Base-by-base conservation (phyloP, 2,888 invertebrate species). In the Meliscaeva auricollis region DNA sequence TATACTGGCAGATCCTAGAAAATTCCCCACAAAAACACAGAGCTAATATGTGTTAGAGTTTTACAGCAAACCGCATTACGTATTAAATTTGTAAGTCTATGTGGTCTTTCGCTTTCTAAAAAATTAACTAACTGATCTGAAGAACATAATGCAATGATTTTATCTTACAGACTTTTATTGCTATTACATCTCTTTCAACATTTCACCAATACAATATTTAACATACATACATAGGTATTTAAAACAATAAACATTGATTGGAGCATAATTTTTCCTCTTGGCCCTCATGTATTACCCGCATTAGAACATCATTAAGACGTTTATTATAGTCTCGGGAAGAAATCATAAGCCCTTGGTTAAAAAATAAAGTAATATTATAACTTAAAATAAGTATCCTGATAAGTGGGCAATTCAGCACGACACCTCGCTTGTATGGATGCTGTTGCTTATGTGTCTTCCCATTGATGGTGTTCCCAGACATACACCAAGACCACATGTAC, bases 341-440 rank as follows among this genome's bases (percentile, higher is more conserved):
- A 30, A 17, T 15, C 20, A 52, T 26, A 41, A 74, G 58, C 41
- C 66, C 46, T 52, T 52, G 35, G 41, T 44, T n/a, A n/a, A 62
- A 32, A 26, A 64, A 68, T 50, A 74, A 62, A 54, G 50, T 72
- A 81, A 68, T 85, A 69, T 73, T 77, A 81, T 85, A 85, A 77
- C 69, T 85, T 85, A 44, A 85, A 85, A 77, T 85, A 77, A 85
- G 85, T 69, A 81, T 85, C 73, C 81, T 69, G 85, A 85, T 85
- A 85, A 85, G 81, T 85, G 85, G 81, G 69, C 85, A 85, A 85
- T 85, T 81, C 77, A 81, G 62, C 85, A 85, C 81, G 81, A 85
- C 85, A 85, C 85, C 85, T 85, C 77, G 38, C 64, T 68, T 62
- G 38, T 17, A 38, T 48, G 48, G 20, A 9, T 54, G 15, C 3